Base-by-base conservation (phyloP, 2,888 invertebrate genomes). In the Oligia fasciuncula region DNA sequence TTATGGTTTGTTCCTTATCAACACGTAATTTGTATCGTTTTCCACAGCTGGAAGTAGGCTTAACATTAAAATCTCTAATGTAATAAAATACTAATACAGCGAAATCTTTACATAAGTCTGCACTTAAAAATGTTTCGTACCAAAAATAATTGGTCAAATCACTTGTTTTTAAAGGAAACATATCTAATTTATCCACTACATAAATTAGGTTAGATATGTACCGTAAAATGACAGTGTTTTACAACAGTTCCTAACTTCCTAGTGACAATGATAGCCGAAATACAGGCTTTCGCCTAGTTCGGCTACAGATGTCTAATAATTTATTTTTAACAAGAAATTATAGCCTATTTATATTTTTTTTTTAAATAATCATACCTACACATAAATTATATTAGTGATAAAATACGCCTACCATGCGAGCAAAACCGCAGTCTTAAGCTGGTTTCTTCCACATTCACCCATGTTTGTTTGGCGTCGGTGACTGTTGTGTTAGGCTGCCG, bases 401-500 rank as follows among this genome's bases (percentile, higher is more conserved):
- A 62, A 66, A 71, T 29, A 43, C 11, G 2, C 3, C 14, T 40
- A 19, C 23, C 2, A 62, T 2, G 4, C 43, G 17, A 79, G 57
- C 23, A 60, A 54, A 71, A 5, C 86, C 80, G 70, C 70, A 65
- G 74, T 74, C 71, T 84, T 76, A 82, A 78, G 46, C 70, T 75
- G 85, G 81, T 83, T 13, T 88, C 81, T 19, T 51, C 43, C 83
- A 86, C 83, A 84, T 87, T 85, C 80, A 76, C 54, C 84, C 74
- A 69, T 91, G 84, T 92, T 92, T 92, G 88, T 88, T 80, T 87
- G 90, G 88, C 87, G 88, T 90, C 91, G 83, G 83, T 80, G 86
- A 86, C 91, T 95, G 94, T 95, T 95, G 89, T 95, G 93, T 95
- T 95, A 95, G 95, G 95, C 94, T 94, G 93, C 94, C 88, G 94